A percentile compares a stretch with the other conserved stretches of the same genome.
Conservation (phyloP, 2,113 vertebrate species). For the Clarias gariepinus region DNA sequence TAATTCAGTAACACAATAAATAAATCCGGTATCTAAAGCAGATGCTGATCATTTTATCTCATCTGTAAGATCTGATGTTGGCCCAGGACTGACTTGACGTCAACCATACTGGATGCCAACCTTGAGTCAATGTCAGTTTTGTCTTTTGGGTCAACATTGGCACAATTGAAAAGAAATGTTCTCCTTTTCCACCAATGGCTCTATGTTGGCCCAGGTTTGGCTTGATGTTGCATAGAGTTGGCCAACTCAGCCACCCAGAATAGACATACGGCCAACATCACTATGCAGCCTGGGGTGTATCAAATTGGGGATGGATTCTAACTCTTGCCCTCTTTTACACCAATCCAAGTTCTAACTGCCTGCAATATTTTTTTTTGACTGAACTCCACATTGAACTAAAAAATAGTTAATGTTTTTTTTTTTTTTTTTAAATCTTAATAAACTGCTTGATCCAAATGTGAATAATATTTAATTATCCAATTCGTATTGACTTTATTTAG, state of each 20-base stretch:
- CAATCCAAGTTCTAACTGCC: not conserved
- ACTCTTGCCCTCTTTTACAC: not conserved
- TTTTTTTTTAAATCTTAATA: not conserved
- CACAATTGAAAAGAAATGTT: not conserved
- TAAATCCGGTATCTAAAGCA: not conserved
- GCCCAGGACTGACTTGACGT: not conserved
- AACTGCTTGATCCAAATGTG: not conserved
- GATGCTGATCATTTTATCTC: not conserved
- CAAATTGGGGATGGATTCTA: not conserved
- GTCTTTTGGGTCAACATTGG: not conserved
- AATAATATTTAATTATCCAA: constrained; percentile 1
- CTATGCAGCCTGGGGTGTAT: not conserved
- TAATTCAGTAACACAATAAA: not conserved
- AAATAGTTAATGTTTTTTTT: not conserved
- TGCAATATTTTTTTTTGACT: not conserved
- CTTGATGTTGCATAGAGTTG: not conserved
- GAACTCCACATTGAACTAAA: not conserved
- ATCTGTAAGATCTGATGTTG: not conserved
- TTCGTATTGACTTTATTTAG: not conserved
- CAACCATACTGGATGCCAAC: not conserved
- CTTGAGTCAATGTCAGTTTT: not conserved
- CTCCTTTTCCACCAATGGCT: not conserved
- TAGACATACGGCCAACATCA: not conserved
- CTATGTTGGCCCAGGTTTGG: not conserved
- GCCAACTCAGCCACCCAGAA: not conserved